Conservation (phyloP, 2,113 vertebrate genomes). For the Barbus barbus region DNA sequence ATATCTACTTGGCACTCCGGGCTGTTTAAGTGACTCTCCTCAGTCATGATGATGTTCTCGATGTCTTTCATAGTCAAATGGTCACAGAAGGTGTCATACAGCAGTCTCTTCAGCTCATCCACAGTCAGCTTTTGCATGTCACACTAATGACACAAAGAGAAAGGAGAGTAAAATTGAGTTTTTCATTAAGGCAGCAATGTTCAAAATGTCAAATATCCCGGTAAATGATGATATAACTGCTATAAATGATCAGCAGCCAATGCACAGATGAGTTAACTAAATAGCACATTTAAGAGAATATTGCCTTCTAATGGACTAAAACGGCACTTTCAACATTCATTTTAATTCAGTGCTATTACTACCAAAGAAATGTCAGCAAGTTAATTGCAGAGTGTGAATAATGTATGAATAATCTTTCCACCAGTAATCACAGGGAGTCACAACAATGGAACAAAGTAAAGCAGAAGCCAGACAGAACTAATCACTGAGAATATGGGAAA, state of each 20-base stretch:
- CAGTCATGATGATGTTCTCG: slow-evolving; percentile 98
- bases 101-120: slow-evolving; percentile 93
- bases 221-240: neutral
- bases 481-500: neutral
- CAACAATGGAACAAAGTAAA: slow-evolving; percentile 21
- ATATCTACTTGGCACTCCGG: slow-evolving; percentile 88
- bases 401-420: slow-evolving; percentile 32
- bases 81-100: slow-evolving; percentile 97
- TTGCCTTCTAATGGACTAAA: slow-evolving; percentile 22
- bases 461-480: slow-evolving; percentile 23
- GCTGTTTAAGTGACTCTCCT: slow-evolving; percentile 95
- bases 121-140: slow-evolving; percentile 99
- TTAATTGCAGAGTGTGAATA: slow-evolving; percentile 39
- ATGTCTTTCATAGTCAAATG: slow-evolving; percentile 99
- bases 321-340: neutral
- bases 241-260: neutral
- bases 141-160: slow-evolving; percentile 75
- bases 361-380: slow-evolving; percentile 29
- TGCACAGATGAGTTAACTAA: slow-evolving; percentile 16
- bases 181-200: slow-evolving; percentile 4
- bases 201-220: neutral
- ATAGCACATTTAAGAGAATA: slow-evolving; percentile 22
- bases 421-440: slow-evolving; percentile 12
- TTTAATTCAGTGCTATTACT: slow-evolving; percentile 25
- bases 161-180: slow-evolving; percentile 18